These are phyloP conservation scores for Desmophyllum pertusum DNA, from an alignment of 92 coral and sea anemone species.

Conservation along the genomic window DNA sequence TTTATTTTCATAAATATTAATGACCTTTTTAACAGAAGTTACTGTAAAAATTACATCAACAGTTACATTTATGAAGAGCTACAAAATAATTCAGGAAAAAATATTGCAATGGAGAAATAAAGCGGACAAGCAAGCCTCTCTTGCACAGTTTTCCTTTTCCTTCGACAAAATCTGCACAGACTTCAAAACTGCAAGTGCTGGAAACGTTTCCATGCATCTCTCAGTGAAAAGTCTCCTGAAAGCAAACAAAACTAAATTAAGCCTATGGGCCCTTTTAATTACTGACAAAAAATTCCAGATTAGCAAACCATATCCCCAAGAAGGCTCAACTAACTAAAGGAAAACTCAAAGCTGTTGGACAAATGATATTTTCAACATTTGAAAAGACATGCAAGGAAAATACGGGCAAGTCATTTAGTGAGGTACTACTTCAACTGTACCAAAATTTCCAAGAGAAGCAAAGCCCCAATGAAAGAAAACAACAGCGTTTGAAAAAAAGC, in stretches of 20 bases:
- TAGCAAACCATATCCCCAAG: too few species aligned
- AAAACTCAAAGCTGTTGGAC: constrained; percentile 36
- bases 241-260: too few species aligned
- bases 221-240: constrained; percentile 40
- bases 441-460: constrained; percentile 43
- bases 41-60: too few species aligned
- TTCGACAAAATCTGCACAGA: constrained; percentile 33
- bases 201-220: constrained; percentile 33
- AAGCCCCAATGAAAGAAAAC: constrained; percentile 38
- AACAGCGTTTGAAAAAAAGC: constrained; percentile 22
- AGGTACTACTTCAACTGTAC: constrained; percentile 32
- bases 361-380: constrained; percentile 42
- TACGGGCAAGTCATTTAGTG: constrained; percentile 38
- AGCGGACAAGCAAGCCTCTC: too few species aligned
- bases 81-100: constrained; percentile 44
- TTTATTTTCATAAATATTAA: too few species aligned
- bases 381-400: constrained; percentile 43
- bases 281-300: too few species aligned
- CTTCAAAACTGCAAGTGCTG: constrained; percentile 42
- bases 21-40: too few species aligned
- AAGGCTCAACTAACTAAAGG: constrained; percentile 43
- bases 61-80: constrained; percentile 51
- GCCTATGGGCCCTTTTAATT: too few species aligned
- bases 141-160: constrained; percentile 39
- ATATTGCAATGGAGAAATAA: too few species aligned